These are phyloP conservation scores for Labroides dimidiatus DNA, from an alignment of 2,797 vertebrate species.

Conservation along the genomic window DNA sequence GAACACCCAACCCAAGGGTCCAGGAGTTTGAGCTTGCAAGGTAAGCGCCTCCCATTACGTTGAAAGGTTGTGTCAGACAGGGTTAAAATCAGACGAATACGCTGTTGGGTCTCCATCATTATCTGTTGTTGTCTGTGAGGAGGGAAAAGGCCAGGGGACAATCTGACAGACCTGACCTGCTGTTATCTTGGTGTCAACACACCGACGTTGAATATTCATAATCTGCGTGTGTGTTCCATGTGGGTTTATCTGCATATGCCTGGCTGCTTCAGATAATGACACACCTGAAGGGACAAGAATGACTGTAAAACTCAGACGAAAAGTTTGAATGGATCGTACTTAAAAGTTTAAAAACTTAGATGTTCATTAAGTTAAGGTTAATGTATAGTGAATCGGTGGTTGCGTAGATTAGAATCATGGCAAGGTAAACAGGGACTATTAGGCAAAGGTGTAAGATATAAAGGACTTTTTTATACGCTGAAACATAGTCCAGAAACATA, in stretches of 20 bases:
- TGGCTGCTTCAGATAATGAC: conserved; percentile 55
- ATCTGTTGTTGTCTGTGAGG: conserved; percentile 53
- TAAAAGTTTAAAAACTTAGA: conserved; percentile 1
- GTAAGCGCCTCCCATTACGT: conserved; percentile 55
- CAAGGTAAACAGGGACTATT: no score
- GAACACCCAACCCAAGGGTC: conserved; percentile 32
- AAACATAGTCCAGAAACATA: no score
- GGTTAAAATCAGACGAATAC: conserved; percentile 65
- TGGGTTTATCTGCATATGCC: conserved; percentile 37
- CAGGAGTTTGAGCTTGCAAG: conserved; percentile 24
- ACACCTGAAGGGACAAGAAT: conserved; percentile 39
- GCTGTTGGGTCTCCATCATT: conserved; percentile 54
- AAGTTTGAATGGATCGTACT: conserved; percentile 21
- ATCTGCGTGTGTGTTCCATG: conserved; percentile 6
- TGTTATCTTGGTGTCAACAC: conserved; percentile 66
- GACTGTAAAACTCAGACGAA: conserved; percentile 22
- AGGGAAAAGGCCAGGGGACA: conserved; percentile 65
- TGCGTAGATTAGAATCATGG: no score
- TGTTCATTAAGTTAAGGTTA: background rate
- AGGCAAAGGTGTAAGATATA: no score
- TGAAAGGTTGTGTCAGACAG: conserved; percentile 64
- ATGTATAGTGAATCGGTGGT: no score
- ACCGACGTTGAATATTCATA: conserved; percentile 72
- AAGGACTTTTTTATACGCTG: no score
- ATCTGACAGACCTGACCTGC: conserved; percentile 68